Evolutionary conservation across 2,888 invertebrate species (phyloP), one percentile per base, ranked within the genome.

Genomic region (Nemotelus nigrinus): DNA sequence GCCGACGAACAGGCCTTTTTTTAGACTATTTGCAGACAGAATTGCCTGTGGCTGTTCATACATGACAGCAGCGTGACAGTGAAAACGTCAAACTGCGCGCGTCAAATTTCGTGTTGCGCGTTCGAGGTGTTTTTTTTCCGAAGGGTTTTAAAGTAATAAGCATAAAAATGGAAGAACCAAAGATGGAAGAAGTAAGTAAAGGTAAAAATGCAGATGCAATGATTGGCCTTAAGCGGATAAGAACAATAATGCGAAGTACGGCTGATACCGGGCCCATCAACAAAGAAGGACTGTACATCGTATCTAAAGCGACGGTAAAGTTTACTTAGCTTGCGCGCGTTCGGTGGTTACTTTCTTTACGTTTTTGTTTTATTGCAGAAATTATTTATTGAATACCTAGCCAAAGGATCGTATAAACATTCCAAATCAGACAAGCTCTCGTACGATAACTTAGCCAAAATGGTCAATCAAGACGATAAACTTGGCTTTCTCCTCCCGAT

Each of bases 241-340:
- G 84, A 2, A 85, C 85, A n/a, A 86, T 86, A 53, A 86, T 86
- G 86, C 86, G 85, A 79, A 86, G 86, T 79, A 86, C 86, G 0
- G 81, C 85, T 78, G 85, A 86, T 77, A 85, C 86, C 0, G 86
- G 86, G 0, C 82, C 83, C 44, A 85, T 86, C 2, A 82, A 82
- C 8, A 83, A 83, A 76, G 86, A 86, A 78, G 86, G 84, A 0
- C 80, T 86, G 0, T 83, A 84, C 48, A 79, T 79, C 6, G 78
- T 80, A 63, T 78, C 80, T 10, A 80, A 79, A 78, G 79, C 80
- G 3, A 78, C 79, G 2, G 80, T 80, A 72, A 8, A 65, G 58
- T 47, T 58, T 57, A 1, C 41, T 47, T 57, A 3, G 53, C 10
- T 41, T 63, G 41, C 58, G 43, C 43, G 43, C 3, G 10, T 39